These are phyloP conservation scores for Oceanodroma leucorhoa DNA, from an alignment of 2,797 vertebrate species.

Conservation along the genomic window DNA sequence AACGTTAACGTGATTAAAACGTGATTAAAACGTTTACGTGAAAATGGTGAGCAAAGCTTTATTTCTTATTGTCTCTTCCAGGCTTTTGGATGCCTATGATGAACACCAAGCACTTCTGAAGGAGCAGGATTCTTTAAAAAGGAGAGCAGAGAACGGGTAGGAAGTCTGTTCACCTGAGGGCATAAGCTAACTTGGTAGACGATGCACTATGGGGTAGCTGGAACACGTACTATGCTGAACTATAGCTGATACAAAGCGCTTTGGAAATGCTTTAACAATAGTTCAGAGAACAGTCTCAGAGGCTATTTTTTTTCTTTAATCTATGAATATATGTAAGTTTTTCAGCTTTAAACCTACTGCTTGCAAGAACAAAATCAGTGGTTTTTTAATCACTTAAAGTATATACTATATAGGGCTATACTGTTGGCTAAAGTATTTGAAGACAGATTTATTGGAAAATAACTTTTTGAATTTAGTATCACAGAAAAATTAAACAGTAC, in stretches of 20 bases:
- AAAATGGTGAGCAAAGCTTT: not conserved
- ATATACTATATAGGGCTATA: rapidly evolving
- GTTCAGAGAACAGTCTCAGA: not conserved
- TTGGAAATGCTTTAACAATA: not conserved
- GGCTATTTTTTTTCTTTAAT: rapidly evolving
- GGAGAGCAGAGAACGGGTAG: conserved; percentile 93
- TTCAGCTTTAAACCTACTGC: not conserved
- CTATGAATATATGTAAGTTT: rapidly evolving
- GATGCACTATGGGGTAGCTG: rapidly evolving
- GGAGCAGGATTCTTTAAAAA: conserved; percentile 88
- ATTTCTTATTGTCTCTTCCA: conserved; percentile 29
- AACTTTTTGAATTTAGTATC: not conserved
- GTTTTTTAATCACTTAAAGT: rapidly evolving
- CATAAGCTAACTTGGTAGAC: rapidly evolving
- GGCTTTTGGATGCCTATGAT: conserved; percentile 89
- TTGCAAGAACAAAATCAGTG: not conserved
- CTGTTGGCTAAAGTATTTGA: not conserved
- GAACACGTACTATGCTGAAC: rapidly evolving
- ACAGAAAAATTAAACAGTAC: not conserved
- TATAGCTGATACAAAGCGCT: not conserved
- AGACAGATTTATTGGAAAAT: not conserved
- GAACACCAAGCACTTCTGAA: conserved; percentile 90
- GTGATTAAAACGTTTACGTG: rapidly evolving
- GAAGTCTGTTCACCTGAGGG: not conserved
- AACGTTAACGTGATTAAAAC: too few relatives aligned